Base-by-base conservation (phyloP, 2,797 vertebrate genomes). In the Sardinella longiceps region DNA sequence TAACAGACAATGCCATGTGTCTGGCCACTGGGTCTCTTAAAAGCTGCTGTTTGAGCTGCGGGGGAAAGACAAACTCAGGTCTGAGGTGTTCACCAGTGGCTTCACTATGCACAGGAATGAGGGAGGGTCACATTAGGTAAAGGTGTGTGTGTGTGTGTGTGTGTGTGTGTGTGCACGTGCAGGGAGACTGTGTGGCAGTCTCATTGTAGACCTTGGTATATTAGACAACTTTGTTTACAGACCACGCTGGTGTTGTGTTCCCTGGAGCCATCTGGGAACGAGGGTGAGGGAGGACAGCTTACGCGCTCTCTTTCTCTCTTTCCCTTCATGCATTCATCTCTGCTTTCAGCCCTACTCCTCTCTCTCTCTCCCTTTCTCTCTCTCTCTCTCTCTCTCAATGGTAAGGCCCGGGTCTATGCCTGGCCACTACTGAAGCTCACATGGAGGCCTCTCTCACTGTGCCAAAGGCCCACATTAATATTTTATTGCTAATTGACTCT, bases 151-250 rank as follows among this genome's bases (percentile, higher is more conserved):
- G n/a, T 85, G 46, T 56, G 74, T 85, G 85, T 90, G 87, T 58
- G 63, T 70, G 63, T 18, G 12, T 33, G 63, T 60, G 53, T 2
- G 60, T 2, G 28, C 28, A 12, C 37, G 28, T 63, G 60, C 56
- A 5, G 48, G 18, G 81, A 37, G 25, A 91, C 87, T 86, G 90
- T 87, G 56, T 30, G 53, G 66, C 80, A 11, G 58, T 60, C 80
- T 63, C n/a, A 63, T 25, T 63, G 58, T 70, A 70, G 63, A 3
- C 63, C 56, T 70, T 70, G 14, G 63, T 70, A 33, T 70, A 66
- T 20, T 37, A 70, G 63, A 33, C 60, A 37, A 70, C 1, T 60
- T n/a, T 70, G 63, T 33, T 70, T 70, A 33, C 63, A 70, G 28
- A 70, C 12, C 30, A 70, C 28, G 63, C 28, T 33, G 63, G 63